Evolutionary conservation across 2,888 invertebrate genomes (phyloP).

Genomic region (Metacarcinus magister): DNA sequence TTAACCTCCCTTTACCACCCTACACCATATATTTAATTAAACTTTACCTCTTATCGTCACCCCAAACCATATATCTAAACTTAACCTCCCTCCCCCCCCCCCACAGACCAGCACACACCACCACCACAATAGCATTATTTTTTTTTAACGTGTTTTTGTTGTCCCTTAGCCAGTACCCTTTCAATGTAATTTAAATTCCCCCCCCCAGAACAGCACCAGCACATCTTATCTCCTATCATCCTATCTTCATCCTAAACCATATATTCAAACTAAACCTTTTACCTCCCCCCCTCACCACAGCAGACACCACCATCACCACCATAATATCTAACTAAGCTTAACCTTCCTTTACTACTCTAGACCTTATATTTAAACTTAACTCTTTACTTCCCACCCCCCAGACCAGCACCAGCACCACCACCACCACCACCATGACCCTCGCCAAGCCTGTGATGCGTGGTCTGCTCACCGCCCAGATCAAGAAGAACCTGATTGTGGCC

Average conservation of each 20-base stretch:
- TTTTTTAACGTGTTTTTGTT: no score
- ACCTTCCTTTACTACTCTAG: neutral
- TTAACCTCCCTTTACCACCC: neutral
- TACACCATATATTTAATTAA: no score
- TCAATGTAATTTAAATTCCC: neutral
- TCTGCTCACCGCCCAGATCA: conserved; percentile 88
- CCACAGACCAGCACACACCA: neutral
- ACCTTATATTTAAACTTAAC: neutral
- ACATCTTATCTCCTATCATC: no score
- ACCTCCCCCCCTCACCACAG: neutral
- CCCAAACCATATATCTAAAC: no score
- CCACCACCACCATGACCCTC: conserved; percentile 77
- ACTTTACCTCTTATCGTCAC: no score
- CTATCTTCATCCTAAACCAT: no score
- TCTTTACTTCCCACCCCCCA: neutral
- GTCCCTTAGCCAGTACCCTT: no score
- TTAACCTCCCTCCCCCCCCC: no score
- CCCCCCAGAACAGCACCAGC: neutral
- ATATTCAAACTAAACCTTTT: no score
- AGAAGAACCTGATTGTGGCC: conserved; percentile 87
- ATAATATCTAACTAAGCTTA: conserved; percentile 66
- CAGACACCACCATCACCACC: conserved; percentile 37
- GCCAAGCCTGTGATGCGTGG: conserved; percentile 89
- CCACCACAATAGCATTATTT: conserved; percentile 72
- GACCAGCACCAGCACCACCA: neutral